Percentiles rank a stretch among this genome's conserved stretches.
These are phyloP conservation scores for Ophioninae sp. DNA, from an alignment of 2,888 invertebrate species.

Conservation along the genomic window DNA sequence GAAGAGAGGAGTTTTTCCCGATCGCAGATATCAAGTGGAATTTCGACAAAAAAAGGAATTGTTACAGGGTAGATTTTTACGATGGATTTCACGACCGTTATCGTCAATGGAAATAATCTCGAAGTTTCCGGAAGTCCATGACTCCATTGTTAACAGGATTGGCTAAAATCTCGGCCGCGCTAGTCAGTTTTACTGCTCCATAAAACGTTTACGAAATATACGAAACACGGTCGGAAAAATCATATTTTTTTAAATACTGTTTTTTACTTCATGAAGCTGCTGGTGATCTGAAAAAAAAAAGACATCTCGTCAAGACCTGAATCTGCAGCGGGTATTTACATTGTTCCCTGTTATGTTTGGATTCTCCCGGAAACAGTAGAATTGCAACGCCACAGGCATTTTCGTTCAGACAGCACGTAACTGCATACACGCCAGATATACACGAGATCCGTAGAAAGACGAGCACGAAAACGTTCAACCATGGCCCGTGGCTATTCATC, in stretches of 20 bases:
- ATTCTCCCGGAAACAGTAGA: conserved; percentile 22
- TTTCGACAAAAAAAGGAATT: conserved; percentile 6
- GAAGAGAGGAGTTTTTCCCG: background rate
- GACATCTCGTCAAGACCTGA: background rate
- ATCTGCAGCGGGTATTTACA: background rate
- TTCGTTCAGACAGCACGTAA: conserved; percentile 9
- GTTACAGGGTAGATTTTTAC: background rate
- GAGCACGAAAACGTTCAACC: conserved; percentile 17
- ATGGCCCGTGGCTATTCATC: conserved; percentile 15
- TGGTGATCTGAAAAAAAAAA: background rate
- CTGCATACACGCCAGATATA: conserved; percentile 2
- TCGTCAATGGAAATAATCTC: background rate
- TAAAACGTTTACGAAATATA: background rate
- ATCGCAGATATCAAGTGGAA: background rate
- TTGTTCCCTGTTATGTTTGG: background rate
- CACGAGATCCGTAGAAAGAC: conserved; percentile 3
- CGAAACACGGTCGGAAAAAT: background rate
- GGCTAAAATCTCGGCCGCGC: background rate
- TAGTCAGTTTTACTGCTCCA: background rate
- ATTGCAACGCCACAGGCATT: conserved; percentile 39
- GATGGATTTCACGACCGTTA: background rate
- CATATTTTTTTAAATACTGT: background rate
- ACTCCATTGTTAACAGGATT: conserved; percentile 8
- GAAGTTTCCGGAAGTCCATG: background rate
- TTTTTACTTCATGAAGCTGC: background rate